Evolutionary conservation across 2,797 vertebrate genomes (phyloP).

Genomic region (Bovichtus diacanthus): DNA sequence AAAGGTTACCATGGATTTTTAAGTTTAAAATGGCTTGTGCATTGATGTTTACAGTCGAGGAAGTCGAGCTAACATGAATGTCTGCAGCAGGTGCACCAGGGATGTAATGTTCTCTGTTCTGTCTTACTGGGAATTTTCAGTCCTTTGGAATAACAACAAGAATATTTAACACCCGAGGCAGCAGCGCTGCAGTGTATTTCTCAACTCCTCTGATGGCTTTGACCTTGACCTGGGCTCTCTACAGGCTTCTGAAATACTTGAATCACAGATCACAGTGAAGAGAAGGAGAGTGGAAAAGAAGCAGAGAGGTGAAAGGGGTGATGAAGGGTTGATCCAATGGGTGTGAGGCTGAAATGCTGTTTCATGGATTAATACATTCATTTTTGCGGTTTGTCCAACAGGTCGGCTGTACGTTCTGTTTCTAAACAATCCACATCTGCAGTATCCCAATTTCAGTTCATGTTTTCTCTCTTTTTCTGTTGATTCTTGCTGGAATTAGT

Average conservation of each 20-base stretch:
- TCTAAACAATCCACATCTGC: constrained; percentile 15
- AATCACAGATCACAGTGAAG: constrained; percentile 26
- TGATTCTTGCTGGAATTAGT: constrained; percentile 1
- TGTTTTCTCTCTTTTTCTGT: constrained; percentile 18
- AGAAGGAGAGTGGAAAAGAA: not conserved
- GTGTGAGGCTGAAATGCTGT: constrained; percentile 39
- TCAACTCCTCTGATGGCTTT: constrained; percentile 9
- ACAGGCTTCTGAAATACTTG: constrained; percentile 19
- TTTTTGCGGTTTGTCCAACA: constrained; percentile 23
- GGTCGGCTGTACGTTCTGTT: constrained; percentile 49
- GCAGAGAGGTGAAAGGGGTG: constrained; percentile 2
- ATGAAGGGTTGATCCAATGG: constrained; percentile 17
- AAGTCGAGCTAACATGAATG: not conserved
- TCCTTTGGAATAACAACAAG: constrained; percentile 8
- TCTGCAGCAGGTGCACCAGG: constrained; percentile 30
- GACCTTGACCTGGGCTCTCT: constrained; percentile 4
- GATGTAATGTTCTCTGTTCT: constrained; percentile 13
- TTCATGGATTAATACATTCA: constrained; percentile 16
- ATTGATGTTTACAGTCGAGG: too few relatives aligned
- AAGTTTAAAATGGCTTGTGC: too few relatives aligned
- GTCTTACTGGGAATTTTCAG: constrained; percentile 17
- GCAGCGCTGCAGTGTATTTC: constrained; percentile 17
- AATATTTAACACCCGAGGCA: constrained; percentile 28
- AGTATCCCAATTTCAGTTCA: constrained; percentile 8
- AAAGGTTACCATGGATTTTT: not conserved